Evolutionary conservation across 2,113 vertebrate species (phyloP), one percentile per base, ranked within the genome.

Genomic region (Cariama cristata): DNA sequence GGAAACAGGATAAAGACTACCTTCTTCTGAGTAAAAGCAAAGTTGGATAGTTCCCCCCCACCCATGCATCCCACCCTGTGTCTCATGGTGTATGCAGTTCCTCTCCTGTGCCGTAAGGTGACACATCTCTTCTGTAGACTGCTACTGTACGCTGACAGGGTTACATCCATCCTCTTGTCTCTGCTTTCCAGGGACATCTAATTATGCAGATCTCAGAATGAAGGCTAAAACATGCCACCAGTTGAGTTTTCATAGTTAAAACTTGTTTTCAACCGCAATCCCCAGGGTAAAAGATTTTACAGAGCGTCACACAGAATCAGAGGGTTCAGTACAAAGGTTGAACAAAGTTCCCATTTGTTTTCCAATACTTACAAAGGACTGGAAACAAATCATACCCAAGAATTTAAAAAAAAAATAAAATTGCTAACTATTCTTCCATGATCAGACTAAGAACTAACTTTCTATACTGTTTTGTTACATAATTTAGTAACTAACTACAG

Each of bases 61-160:
- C 10, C 30, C 66, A 35, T 3, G 4, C 0, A 0, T 58, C 28
- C 53, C 52, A 63, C 17, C 32, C 27, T 1, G 0, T 9, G 42
- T 45, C 42, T 77, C 38, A 69, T 1, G 1, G 21, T 3, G 14
- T 6, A 38, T 4, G 11, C 32, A n/a, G 42, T 14, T 50, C 32
- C 20, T 12, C n/a, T 66, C 27, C n/a, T 1, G 0, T 12, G 40
- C 40, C 28, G 5, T 15, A 16, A 44, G 27, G 35, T 75, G 24
- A 58, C 58, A 35, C 35, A 38, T 59, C 24, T 28, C 56, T 49
- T 71, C 73, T 45, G 16, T 2, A 11, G 16, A 8, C 33, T 62
- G 55, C 42, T 74, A 17, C 28, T 50, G 28, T 50, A 11, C 30
- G 14, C 16, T 10, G 49, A 32, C 12, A 53, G 6, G 27, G 42